Base-by-base conservation (phyloP, 2,113 vertebrate genomes). In the Pseudolaguvia tuberculata region DNA sequence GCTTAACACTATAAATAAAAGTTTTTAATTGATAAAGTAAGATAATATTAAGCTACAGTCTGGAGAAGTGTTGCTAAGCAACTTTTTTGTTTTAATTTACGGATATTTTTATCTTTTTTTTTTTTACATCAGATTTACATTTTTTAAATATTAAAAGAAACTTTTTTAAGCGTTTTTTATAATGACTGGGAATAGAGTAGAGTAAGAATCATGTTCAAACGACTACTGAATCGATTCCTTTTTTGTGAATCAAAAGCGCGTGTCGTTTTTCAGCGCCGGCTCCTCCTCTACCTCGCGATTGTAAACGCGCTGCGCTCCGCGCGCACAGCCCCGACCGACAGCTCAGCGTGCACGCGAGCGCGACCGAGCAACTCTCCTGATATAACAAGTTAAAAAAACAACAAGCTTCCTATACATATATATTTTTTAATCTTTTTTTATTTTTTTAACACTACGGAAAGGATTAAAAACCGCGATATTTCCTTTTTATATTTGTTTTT, bases 261-360 rank as follows among this genome's bases (percentile, higher is more conserved):
- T 45, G 69, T 58, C 35, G 53, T 53, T 70, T 71, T 59, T 27
- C 35, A 52, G 70, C 23, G 21, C 17, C 17, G 70, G 15, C 70
- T 72, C 70, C 70, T 58, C 70, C 70, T 72, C 70, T 72, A 56
- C 42, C 23, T 56, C 45, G 52, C 53, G 70, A 48, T 29, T 59
- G 55, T 72, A 72, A 57, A 35, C 57, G 42, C 58, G 8, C 69
- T 31, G 57, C 27, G 58, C 62, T 71, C 72, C 62, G 67, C 27
- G 72, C 85, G 83, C 89, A 90, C 88, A 89, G 68, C 31, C 88
- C 85, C 86, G 84, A 85, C 85, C 88, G 86, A 87, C 89, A 35
- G 70, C 56, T 29, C 63, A 67, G 63, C 45, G 63, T 50, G 63
- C 63, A 67, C 63, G 45, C 63, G 63, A 67, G 63, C 45, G 63